A percentile compares a stretch with the other conserved stretches of the same genome.
Conservation (phyloP, 2,888 invertebrate genomes). For the Phytoseiulus persimilis region DNA sequence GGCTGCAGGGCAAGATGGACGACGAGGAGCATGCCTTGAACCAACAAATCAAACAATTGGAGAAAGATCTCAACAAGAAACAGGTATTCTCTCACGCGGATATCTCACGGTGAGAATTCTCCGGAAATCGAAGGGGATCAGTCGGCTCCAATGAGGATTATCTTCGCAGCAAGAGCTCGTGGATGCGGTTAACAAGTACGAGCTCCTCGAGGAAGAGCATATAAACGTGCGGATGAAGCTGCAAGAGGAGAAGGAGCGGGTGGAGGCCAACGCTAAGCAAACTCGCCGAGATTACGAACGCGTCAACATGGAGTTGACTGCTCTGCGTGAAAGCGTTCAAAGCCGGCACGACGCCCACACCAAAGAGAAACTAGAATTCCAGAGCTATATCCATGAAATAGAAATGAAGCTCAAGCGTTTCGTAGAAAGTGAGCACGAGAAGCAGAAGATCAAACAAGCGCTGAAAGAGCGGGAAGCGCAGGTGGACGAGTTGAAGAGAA, state of each 20-base stretch:
- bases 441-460: constrained; percentile 60
- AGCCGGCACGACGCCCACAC: constrained; percentile 62
- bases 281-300: constrained; percentile 59
- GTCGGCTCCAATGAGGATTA: neutral
- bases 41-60: constrained; percentile 41
- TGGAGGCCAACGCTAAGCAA: constrained; percentile 60
- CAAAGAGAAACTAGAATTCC: constrained; percentile 63
- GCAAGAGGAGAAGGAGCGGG: constrained; percentile 69
- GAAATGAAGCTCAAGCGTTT: constrained; percentile 47
- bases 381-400: constrained; percentile 56
- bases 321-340: constrained; percentile 58
- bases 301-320: constrained; percentile 60
- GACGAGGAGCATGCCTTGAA: neutral
- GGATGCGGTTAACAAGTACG: constrained; percentile 71
- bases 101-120: too few relatives aligned
- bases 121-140: too few relatives aligned
- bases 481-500: constrained; percentile 61
- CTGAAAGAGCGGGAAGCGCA: constrained; percentile 68
- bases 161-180: constrained; percentile 60
- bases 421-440: constrained; percentile 56
- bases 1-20: constrained; percentile 43
- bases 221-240: constrained; percentile 71
- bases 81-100: neutral
- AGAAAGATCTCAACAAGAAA: constrained; percentile 38
- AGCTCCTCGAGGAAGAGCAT: constrained; percentile 72